Evolutionary conservation across 2,888 invertebrate genomes (phyloP).

Genomic region (Leptura quadrifasciata): DNA sequence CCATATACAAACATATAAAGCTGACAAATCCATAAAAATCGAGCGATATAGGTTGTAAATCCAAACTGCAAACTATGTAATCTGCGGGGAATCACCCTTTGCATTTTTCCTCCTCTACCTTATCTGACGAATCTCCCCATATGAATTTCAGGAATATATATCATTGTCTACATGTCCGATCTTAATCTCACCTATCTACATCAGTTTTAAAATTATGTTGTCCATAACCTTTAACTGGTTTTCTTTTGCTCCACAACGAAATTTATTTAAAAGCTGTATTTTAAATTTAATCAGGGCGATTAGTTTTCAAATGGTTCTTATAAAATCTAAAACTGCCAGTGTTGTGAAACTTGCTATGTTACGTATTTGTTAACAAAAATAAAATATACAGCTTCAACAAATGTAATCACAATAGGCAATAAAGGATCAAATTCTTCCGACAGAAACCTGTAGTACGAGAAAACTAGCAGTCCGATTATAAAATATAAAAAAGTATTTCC

Average conservation of each 20-base stretch:
- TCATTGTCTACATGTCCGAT: slow-evolving; percentile 59
- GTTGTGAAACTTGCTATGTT: no score
- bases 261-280: neutral
- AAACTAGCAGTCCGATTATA: no score
- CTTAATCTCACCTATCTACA: neutral
- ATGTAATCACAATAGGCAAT: no score
- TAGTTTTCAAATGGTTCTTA: no score
- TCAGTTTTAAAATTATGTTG: slow-evolving; percentile 6
- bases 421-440: no score
- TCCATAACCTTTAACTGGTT: neutral
- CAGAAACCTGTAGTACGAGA: no score
- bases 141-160: slow-evolving; percentile 61
- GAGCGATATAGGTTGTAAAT: slow-evolving; percentile 69
- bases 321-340: no score
- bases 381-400: no score
- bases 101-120: slow-evolving; percentile 53
- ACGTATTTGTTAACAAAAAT: no score
- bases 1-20: slow-evolving; percentile 68
- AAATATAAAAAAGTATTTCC: no score
- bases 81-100: slow-evolving; percentile 68
- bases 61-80: slow-evolving; percentile 72
- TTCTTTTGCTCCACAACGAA: neutral
- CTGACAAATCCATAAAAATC: slow-evolving; percentile 71
- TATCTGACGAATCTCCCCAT: slow-evolving; percentile 52
- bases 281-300: no score